Base-by-base conservation (phyloP, 2,888 invertebrate genomes). In the Phengaris arion region DNA sequence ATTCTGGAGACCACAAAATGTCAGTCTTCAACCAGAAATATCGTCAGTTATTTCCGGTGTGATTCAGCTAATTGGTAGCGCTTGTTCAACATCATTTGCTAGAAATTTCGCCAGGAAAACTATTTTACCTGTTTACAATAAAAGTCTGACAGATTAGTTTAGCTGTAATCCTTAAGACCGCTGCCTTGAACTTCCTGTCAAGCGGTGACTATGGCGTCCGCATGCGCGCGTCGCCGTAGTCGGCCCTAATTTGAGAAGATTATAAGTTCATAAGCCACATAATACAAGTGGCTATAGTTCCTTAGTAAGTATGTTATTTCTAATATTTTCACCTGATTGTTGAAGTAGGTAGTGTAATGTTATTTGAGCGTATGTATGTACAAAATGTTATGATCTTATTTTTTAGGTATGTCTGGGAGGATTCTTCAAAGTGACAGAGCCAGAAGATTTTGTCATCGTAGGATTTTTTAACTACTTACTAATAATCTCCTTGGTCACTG, bases 401-500 rank as follows among this genome's bases (percentile, higher is more conserved):
- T 48, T 86, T 75, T 84, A 90, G 90, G 10, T 87, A 2, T 88
- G 89, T 2, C 80, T 90, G 12, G 89, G 89, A 1, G 55, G 79
- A 5, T 90, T 89, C 80, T 90, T 89, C 80, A 84, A 84, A 72
- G 69, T 88, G 0, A 83, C 80, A 13, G 82, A 82, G 73, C 55
- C 75, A 9, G 79, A 77, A 0, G 83, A 84, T 0, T 78, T 77
- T 3, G 77, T 79, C 0, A 78, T 86, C 1, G 80, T 80, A 2
- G 91, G 89, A 0, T 81, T 86, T 68, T 77, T 89, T n/a, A n/a
- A n/a, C n/a, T 91, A 84, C 57, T 75, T 92, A 2, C 92, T 92
- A 0, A 79, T 91, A 0, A 79, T 86, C 13, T 92, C 90, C 0
- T 76, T 92, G 2, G 85, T 90, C 5, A 70, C 91, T 1, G 84